Percentiles rank a stretch among this genome's conserved stretches.
phyloP scores from a whole-genome alignment of 1,140 invertebrate genomes.

The Aphaenogaster ashmeadi region DNA sequence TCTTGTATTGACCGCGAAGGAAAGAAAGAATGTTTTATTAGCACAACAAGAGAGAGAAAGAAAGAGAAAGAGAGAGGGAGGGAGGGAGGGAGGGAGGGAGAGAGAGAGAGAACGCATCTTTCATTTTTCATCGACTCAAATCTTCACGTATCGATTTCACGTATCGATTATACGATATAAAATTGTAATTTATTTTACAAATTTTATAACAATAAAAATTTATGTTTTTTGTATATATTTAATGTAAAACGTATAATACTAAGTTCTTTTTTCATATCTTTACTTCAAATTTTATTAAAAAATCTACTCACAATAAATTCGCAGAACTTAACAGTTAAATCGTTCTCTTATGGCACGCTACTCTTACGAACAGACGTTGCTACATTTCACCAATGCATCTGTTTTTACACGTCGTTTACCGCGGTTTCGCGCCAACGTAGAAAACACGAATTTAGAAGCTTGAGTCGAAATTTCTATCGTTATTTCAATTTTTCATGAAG shows the following conservation, averaged over 20 bases:
- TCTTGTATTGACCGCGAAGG: slow-evolving; percentile 26
- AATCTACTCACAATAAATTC: background rate
- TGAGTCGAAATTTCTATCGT: slow-evolving; percentile 19
- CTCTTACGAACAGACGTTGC: slow-evolving; percentile 11
- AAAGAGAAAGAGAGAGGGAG: background rate
- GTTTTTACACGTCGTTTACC: slow-evolving; percentile 47
- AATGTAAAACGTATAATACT: background rate
- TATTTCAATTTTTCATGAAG: slow-evolving; percentile 14
- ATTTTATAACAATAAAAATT: background rate
- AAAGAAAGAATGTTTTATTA: slow-evolving; percentile 35
- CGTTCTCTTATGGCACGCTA: background rate
- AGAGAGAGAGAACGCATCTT: background rate
- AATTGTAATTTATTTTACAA: background rate
- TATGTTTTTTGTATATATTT: background rate
- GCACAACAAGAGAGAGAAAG: background rate
- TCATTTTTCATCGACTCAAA: background rate
- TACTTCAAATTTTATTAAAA: background rate
- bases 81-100: background rate
- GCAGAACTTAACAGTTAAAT: slow-evolving; percentile 9
- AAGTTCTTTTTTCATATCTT: background rate
- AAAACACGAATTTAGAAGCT: background rate
- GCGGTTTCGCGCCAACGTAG: background rate
- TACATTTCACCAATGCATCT: slow-evolving; percentile 19
- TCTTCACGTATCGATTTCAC: background rate
- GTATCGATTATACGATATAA: background rate